phyloP scores from a whole-genome alignment of 1,140 invertebrate genomes.

The Tetranychus urticae region DNA sequence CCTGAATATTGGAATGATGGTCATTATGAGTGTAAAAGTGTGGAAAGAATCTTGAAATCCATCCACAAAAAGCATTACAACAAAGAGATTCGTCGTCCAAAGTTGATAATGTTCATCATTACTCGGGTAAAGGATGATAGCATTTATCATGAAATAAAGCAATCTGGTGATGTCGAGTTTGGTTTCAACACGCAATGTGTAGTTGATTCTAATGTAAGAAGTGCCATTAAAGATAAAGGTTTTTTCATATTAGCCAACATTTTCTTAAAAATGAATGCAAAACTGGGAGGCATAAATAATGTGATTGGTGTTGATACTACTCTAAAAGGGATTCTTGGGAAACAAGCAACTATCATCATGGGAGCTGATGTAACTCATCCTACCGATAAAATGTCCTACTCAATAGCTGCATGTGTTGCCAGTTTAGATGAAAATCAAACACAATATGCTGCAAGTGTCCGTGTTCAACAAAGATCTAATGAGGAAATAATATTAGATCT shows the following conservation, averaged over 20 bases:
- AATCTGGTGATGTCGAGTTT: slow-evolving; percentile 39
- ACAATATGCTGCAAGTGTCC: slow-evolving; percentile 6
- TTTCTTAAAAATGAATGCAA: slow-evolving; percentile 57
- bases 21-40: no score
- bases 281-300: slow-evolving; percentile 59
- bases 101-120: no score
- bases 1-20: neutral
- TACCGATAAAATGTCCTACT: slow-evolving; percentile 43
- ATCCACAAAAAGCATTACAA: no score
- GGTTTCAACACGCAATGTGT: slow-evolving; percentile 61
- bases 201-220: slow-evolving; percentile 29
- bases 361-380: slow-evolving; percentile 67
- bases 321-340: slow-evolving; percentile 13
- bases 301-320: slow-evolving; percentile 17
- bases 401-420: slow-evolving; percentile 43
- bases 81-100: no score
- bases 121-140: neutral
- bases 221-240: slow-evolving; percentile 16
- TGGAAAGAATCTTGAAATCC: no score
- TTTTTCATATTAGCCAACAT: slow-evolving; percentile 35
- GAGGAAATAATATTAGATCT: slow-evolving; percentile 26
- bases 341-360: slow-evolving; percentile 31
- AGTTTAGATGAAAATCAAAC: slow-evolving; percentile 7
- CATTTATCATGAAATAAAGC: slow-evolving; percentile 30
- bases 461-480: slow-evolving; percentile 6